Evolutionary conservation across 2,888 invertebrate genomes (phyloP).

Genomic region (Cryptus armator): DNA sequence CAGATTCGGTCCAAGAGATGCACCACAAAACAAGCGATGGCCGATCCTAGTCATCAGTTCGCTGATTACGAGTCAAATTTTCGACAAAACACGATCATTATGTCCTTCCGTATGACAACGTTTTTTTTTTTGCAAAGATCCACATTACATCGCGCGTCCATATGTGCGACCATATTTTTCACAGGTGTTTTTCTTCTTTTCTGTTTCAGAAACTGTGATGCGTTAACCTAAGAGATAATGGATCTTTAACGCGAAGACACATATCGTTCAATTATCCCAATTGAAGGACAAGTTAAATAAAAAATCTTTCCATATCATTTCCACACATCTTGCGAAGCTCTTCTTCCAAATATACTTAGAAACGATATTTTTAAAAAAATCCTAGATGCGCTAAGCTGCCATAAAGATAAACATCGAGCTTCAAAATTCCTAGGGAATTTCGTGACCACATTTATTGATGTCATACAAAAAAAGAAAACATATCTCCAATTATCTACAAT

Average conservation of each 20-base stretch:
- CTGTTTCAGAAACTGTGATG: slow-evolving; percentile 58
- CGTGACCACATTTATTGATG: slow-evolving; percentile 47
- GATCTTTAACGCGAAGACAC: slow-evolving; percentile 43
- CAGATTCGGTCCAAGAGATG: slow-evolving; percentile 25
- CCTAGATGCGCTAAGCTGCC: slow-evolving; percentile 25
- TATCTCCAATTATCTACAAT: slow-evolving; percentile 34
- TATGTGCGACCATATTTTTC: slow-evolving; percentile 11
- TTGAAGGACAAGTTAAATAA: slow-evolving; percentile 12
- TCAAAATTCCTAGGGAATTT: slow-evolving; percentile 8
- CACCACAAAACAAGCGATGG: slow-evolving; percentile 9
- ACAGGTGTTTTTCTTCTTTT: slow-evolving; percentile 20
- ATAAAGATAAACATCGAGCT: neutral
- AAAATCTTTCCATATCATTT: slow-evolving; percentile 66
- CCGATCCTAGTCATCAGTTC: neutral
- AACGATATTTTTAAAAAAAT: neutral
- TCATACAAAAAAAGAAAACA: slow-evolving; percentile 52
- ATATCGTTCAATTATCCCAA: slow-evolving; percentile 42
- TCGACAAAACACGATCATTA: slow-evolving; percentile 20
- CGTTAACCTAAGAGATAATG: slow-evolving; percentile 20
- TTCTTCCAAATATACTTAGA: slow-evolving; percentile 28
- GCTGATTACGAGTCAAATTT: neutral
- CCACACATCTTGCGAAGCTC: slow-evolving; percentile 40
- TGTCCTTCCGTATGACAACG: neutral
- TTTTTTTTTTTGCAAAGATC: slow-evolving; percentile 9
- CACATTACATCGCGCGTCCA: neutral